Conservation (phyloP, 2,888 invertebrate species). For the Linyphia triangularis region DNA sequence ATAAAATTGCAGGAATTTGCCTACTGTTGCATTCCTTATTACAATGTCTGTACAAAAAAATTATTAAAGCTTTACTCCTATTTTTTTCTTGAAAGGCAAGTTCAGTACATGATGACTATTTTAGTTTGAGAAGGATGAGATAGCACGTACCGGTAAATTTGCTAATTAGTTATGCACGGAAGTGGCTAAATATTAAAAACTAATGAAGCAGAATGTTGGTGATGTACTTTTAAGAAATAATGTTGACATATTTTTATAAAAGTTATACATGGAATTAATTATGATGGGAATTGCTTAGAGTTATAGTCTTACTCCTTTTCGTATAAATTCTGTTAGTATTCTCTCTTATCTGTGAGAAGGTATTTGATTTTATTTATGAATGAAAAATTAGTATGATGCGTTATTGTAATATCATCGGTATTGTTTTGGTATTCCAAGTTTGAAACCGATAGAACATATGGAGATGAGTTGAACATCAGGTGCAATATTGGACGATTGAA, state of each 20-base stretch:
- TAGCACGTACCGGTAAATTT: constrained; percentile 25
- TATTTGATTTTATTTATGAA: too few species aligned
- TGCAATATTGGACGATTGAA: too few species aligned
- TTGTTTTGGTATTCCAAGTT: too few species aligned
- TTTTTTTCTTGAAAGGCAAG: constrained; percentile 4
- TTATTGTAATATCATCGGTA: too few species aligned
- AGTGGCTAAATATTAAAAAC: not conserved
- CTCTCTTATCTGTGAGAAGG: too few species aligned
- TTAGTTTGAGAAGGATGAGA: constrained; percentile 5
- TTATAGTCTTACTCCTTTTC: too few species aligned
- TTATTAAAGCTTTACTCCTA: too few species aligned
- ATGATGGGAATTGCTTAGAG: not conserved
- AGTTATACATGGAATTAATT: constrained; percentile 21
- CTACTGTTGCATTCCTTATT: constrained; percentile 29
- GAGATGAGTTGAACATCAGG: too few species aligned
- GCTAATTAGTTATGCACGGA: not conserved
- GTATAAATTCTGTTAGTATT: too few species aligned
- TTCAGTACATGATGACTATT: constrained; percentile 22
- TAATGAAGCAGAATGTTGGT: constrained; percentile 32
- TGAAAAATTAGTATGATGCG: too few species aligned
- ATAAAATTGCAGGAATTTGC: not conserved
- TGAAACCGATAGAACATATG: too few species aligned
- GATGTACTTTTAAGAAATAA: constrained; percentile 36
- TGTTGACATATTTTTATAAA: constrained; percentile 48
- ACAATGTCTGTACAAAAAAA: not conserved